Evolutionary conservation across 1,140 invertebrate species (phyloP), one percentile per base, ranked within the genome.

Genomic region (Atopsyche davidsoni): DNA sequence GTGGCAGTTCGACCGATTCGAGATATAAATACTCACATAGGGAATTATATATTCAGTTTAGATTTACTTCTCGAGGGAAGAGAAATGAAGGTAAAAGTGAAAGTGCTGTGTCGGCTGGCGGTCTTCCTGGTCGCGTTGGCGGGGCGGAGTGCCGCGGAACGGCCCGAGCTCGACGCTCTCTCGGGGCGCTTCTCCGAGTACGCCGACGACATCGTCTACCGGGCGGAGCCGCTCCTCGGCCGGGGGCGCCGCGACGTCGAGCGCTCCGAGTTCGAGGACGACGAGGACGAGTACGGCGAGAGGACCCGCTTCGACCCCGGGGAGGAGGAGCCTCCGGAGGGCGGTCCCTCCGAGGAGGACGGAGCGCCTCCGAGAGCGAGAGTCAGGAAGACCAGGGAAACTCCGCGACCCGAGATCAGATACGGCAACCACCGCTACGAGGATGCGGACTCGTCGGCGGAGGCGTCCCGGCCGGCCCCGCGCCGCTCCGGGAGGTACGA

Each of bases 271-370:
- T 64, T 59, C 21, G 61, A 62, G 1, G 61, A 65, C n/a, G 45
- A 62, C 17, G 60, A 57, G 11, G 64, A 69, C 10, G 62, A 67
- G 28, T 62, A 66, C 1, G 65, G 64, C 64, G 62, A 68, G 3
- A 70, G 34, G 68, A 72, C 32, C 68, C 69, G 36, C 65, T 31
- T 48, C 66, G 16, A 64, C 67, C 18, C 67, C 68, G 16, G 61
- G 61, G 60, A 62, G 36, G 62, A 65, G 36, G 60, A 59, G 11
- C 46, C 60, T 4, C 41, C 56, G 28, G 46, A 61, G 1, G 63
- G 64, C 4, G 53, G 60, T 4, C 59, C 64, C 18, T 60, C 61
- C 1, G 58, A 60, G 18, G 65, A 60, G 4, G 62, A 21, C 24
- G 21, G 53, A 59, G 44, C 14, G 32, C 25, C 28, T 64, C 2